Evolutionary conservation across 2,113 vertebrate genomes (phyloP).

Genomic region (Reinhardtius hippoglossoides): DNA sequence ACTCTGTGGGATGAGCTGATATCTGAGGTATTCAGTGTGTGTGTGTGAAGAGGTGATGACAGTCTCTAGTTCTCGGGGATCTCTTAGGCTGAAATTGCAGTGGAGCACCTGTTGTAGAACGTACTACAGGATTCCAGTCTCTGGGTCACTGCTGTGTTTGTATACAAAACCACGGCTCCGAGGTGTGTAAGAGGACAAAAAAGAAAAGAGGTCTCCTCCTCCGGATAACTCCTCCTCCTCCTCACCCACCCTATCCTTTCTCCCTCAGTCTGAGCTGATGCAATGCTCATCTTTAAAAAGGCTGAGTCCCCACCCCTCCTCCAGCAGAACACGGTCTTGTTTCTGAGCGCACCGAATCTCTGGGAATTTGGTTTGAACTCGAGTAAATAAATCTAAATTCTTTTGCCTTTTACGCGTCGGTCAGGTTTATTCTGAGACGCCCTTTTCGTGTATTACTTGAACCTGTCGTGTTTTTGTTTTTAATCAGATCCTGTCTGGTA

Average conservation of each 20-base stretch:
- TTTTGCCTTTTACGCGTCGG: neutral
- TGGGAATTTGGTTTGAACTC: slow-evolving; percentile 4
- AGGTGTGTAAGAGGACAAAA: slow-evolving; percentile 27
- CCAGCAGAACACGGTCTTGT: slow-evolving; percentile 37
- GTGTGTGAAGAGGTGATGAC: neutral
- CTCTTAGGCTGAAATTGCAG: neutral
- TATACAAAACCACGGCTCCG: slow-evolving; percentile 72
- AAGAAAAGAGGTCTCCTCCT: neutral
- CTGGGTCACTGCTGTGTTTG: slow-evolving; percentile 72
- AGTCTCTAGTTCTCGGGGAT: neutral
- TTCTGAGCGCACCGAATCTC: slow-evolving; percentile 8
- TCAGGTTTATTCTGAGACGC: neutral
- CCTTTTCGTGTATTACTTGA: neutral
- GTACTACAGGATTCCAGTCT: neutral
- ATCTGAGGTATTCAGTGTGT: neutral
- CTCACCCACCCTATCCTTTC: neutral
- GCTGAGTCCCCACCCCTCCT: slow-evolving; percentile 46
- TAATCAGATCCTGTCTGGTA: neutral
- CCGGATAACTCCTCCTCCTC: neutral
- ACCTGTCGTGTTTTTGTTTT: neutral
- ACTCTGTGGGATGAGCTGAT: no score
- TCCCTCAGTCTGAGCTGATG: slow-evolving; percentile 70
- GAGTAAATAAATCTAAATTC: neutral
- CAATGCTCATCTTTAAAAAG: slow-evolving; percentile 77
- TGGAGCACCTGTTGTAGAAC: neutral